Evolutionary conservation across 2,797 vertebrate species (phyloP), one percentile per base, ranked within the genome.

Genomic region (Mormyrus proboscirostris): DNA sequence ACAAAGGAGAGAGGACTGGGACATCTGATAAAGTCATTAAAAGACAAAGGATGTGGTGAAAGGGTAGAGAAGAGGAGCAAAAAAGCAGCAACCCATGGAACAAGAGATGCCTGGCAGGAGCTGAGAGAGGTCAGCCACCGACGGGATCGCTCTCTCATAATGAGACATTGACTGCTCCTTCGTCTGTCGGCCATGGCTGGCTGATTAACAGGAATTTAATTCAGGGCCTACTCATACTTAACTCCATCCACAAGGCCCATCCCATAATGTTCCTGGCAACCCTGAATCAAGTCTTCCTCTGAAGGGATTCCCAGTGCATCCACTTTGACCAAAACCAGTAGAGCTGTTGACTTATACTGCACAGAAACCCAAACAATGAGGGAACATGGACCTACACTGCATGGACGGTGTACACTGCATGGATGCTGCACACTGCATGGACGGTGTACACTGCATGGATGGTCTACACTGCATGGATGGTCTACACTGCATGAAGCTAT

Each of bases 151-250:
- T 65, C 91, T 90, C 93, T 89, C 93, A 93, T 95, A 94, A 96
- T 96, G 95, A 94, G 93, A 94, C 95, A 94, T 93, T 94, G 94
- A 95, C 94, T 93, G 87, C 92, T 91, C 91, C 29, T 93, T 91
- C 91, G 92, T 91, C 82, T 92, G 92, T 25, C 49, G n/a, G 6
- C 49, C 22, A 19, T 55, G 47, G 9, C 33, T 65, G 47, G 19
- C 19, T 51, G 59, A 87, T 76, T 86, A 89, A 55, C 33, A 73
- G 57, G 47, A 86, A 86, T 69, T 86, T 55, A 69, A 89, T 86
- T 50, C 33, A 76, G 83, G 10, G 25, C 49, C 57, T 9, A 12
- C 83, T 12, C 9, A 8, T 69, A 62, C 12, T 9, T 25, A 47
- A 22, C 53, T 59, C 29, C 41, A 51, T 38, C 16, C 83, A 22